Conservation (phyloP, 2,797 vertebrate species). For the Mico argentatus region DNA sequence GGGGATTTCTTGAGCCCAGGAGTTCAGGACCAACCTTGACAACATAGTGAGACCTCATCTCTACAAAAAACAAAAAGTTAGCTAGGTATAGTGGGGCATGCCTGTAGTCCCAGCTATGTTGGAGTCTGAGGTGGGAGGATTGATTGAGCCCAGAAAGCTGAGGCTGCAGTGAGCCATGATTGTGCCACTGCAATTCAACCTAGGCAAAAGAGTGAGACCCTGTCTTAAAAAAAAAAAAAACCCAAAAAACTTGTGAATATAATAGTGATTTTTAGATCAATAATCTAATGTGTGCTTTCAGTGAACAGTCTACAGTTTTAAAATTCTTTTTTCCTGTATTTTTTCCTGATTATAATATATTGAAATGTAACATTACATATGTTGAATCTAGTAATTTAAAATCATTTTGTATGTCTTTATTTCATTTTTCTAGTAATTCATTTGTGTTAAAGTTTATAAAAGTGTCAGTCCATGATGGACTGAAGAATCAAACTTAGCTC, state of each 20-base stretch:
- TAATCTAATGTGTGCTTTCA: neutral
- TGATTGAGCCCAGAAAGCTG: neutral
- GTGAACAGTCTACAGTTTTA: neutral
- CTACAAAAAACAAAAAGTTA: neutral
- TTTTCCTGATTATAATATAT: constrained; percentile 32
- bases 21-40: neutral
- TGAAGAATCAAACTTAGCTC: neutral
- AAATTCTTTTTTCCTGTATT: neutral
- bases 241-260: neutral
- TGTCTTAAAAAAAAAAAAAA: neutral
- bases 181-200: neutral
- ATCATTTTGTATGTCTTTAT: neutral
- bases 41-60: neutral
- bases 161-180: neutral
- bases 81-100: neutral
- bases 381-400: constrained; percentile 6
- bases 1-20: neutral
- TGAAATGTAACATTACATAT: constrained; percentile 34
- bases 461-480: neutral
- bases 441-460: constrained; percentile 31
- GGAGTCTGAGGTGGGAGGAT: neutral
- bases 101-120: neutral
- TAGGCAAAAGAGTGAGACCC: neutral
- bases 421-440: constrained; percentile 1
- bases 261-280: constrained; percentile 26